Evolutionary conservation across 2,888 invertebrate genomes (phyloP), one percentile per base, ranked within the genome.

Genomic region (Dynastes hyllus): DNA sequence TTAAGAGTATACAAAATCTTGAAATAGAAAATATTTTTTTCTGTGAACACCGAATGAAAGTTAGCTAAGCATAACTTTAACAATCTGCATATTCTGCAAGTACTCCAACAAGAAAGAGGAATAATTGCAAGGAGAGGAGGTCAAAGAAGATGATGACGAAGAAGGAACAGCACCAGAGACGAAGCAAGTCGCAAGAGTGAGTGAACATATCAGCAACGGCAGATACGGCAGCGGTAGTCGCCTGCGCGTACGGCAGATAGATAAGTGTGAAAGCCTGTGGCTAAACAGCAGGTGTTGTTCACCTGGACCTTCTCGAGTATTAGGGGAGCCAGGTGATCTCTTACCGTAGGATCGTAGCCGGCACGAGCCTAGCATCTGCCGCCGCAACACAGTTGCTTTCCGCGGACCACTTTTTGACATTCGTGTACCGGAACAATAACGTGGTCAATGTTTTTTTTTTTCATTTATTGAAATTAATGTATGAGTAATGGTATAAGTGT

Each of bases 321-420:
- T 83, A 83, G 84, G 85, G 84, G 45, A 45, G 85, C 86, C 86
- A 86, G 86, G 86, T 86, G 86, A 86, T 83, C 82, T 82, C 16
- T 16, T 22, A 22, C 55, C 83, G 45, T 45, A 45, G 82, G 81
- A 73, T 80, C 83, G 55, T 58, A 27, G 55, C 22, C 55, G 83
- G 84, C 84, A 84, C 85, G 85, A 84, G 85, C 81, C 83, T 79
- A 79, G 83, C 86, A 87, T 83, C 86, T 86, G 87, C 86, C 82
- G 81, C 79, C 81, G 45, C 32, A 13, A 53, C 22, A 58, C 83
- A 83, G 83, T 83, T 83, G 83, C 78, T 79, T 76, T 81, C 78
- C 81, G 82, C 81, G 83, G 83, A 82, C 83, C 82, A 83, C 82
- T 83, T 83, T 83, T 83, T 83, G 83, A 83, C 82, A 83, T 83